Evolutionary conservation across 1,140 invertebrate species (phyloP), one percentile per base, ranked within the genome.

Genomic region (Bombus terrestris): DNA sequence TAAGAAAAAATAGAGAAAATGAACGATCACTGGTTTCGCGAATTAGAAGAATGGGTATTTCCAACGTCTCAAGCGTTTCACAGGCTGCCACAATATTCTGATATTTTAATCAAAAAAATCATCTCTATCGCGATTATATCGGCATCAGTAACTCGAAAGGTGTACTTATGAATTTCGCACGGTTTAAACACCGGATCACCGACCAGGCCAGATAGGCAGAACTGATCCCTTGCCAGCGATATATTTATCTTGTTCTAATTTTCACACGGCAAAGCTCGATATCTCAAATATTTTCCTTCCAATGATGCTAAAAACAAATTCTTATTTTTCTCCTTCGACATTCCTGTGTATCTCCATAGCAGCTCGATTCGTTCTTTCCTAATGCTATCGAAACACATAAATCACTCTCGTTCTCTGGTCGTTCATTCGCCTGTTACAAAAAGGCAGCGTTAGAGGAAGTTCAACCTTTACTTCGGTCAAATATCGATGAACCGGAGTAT

Each of bases 161-260:
- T 75, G 18, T 73, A 59, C 72, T 73, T 73, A 43, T 15, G 28
- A 83, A 64, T 66, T 53, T 64, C 41, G 13, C 41, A 59, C 15
- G 25, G 22, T 59, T 9, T 32, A 37, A 76, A 68, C n/a, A 35
- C 37, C 62, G 28, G 59, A 53, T 73, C 53, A 35, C 5, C 53
- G 32, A 47, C 18, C 68, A 68, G 18, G 28, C 10, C 37, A 77
- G 73, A 32, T 64, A 77, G 71, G 59, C 37, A 73, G 59, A 88
- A 62, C 74, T 89, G 88, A 81, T 86, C 47, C 87, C 64, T 41
- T 80, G 88, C 88, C 88, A 89, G 73, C 68, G 78, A 43, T 73
- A n/a, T 89, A 89, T 89, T 89, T 89, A 89, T 88, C 82, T 75
- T 69, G 88, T 86, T 75, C 88, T 75, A 88, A 88, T 86, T 89